Conservation (phyloP, 2,797 vertebrate species). For the Falco naumanni region DNA sequence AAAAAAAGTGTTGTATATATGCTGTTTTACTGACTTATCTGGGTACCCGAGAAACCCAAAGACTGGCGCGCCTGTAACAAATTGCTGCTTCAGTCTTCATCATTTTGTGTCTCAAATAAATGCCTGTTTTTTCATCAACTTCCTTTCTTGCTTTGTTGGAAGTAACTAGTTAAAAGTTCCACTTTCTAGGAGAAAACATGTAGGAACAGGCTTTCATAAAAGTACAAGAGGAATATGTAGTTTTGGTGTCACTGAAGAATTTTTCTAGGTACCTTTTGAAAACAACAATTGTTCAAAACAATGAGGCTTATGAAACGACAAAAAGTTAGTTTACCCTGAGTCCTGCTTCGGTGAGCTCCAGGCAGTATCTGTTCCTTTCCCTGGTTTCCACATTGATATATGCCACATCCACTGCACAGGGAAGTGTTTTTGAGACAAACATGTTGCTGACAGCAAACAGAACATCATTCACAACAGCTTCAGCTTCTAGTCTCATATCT, state of each 20-base stretch:
- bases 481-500: constrained; percentile 95
- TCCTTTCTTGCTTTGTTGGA: not conserved
- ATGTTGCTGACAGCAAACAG: constrained; percentile 92
- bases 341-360: constrained; percentile 95
- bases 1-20: not conserved
- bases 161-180: not conserved
- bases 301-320: not conserved
- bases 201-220: not conserved
- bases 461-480: constrained; percentile 94
- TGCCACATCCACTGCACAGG: constrained; percentile 87
- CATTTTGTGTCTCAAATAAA: not conserved
- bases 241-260: not conserved
- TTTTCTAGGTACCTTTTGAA: not conserved
- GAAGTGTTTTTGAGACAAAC: constrained; percentile 90
- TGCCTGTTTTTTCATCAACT: not conserved
- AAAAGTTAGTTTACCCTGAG: constrained; percentile 83
- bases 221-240: not conserved
- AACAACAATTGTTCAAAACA: not conserved
- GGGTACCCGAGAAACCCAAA: not conserved
- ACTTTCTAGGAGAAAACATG: not conserved
- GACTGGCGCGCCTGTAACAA: not conserved
- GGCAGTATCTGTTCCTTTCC: constrained; percentile 90
- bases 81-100: not conserved
- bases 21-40: not conserved
- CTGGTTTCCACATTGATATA: constrained; percentile 96